Percentiles rank a stretch among this genome's conserved stretches.
phyloP scores from a whole-genome alignment of 2,888 invertebrate genomes.

The Strigamia transsilvanica region DNA sequence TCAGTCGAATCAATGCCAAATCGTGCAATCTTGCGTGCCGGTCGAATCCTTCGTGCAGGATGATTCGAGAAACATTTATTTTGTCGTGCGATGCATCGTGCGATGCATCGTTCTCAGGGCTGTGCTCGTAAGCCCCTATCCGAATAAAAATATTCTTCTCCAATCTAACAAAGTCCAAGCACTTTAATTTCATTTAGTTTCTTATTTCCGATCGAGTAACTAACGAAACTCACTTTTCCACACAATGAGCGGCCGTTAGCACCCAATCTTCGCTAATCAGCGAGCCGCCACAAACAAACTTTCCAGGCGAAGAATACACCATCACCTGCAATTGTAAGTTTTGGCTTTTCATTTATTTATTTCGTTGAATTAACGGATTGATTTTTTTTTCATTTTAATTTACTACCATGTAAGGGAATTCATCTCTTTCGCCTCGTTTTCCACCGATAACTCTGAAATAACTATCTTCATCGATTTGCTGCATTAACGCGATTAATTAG shows the following conservation, averaged over 20 bases:
- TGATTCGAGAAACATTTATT: background rate
- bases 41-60: background rate
- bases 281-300: slow-evolving; percentile 54
- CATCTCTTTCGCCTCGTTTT: background rate
- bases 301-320: background rate
- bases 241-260: slow-evolving; percentile 56
- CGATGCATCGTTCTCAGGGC: background rate
- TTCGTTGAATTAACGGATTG: no score
- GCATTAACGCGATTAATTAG: background rate
- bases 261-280: slow-evolving; percentile 53
- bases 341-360: no score
- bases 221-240: slow-evolving; percentile 67
- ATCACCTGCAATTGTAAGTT: background rate
- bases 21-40: background rate
- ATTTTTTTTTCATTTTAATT: no score
- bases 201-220: slow-evolving; percentile 64
- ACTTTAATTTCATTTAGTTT: slow-evolving; percentile 62
- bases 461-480: background rate
- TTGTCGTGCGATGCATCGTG: slow-evolving; percentile 12
- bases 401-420: slow-evolving; percentile 12
- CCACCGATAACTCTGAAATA: background rate
- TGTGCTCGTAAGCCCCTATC: slow-evolving; percentile 5
- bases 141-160: background rate
- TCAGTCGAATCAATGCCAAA: background rate
- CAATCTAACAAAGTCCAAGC: background rate